phyloP scores from a whole-genome alignment of 2,888 invertebrate species.

The Macrophya annulata region DNA sequence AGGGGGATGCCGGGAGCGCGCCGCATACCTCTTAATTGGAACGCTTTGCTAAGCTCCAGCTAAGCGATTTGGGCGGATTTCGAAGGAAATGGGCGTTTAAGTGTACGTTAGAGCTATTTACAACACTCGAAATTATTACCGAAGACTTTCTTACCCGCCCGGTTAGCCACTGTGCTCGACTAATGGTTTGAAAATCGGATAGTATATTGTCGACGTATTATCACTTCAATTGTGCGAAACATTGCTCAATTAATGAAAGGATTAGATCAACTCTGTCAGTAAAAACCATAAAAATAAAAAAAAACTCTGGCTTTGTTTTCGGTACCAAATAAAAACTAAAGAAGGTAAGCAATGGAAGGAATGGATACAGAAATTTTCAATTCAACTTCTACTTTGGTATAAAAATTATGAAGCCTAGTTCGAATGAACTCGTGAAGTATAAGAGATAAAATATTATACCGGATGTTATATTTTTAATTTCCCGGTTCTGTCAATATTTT shows the following conservation, averaged over 20 bases:
- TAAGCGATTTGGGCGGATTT: slow-evolving; percentile 78
- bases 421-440: not conserved
- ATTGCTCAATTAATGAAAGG: slow-evolving; percentile 7
- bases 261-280: not conserved
- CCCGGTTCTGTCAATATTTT: not conserved
- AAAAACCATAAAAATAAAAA: not conserved
- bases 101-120: slow-evolving; percentile 71
- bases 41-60: slow-evolving; percentile 68
- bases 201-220: slow-evolving; percentile 19
- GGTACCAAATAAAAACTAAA: too few species aligned
- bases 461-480: slow-evolving; percentile 38
- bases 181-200: slow-evolving; percentile 11
- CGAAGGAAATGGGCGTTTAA: slow-evolving; percentile 78
- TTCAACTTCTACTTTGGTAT: not conserved
- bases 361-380: too few species aligned
- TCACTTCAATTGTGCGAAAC: slow-evolving; percentile 43
- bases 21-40: slow-evolving; percentile 80
- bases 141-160: slow-evolving; percentile 45
- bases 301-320: not conserved
- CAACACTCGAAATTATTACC: slow-evolving; percentile 62
- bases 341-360: too few species aligned
- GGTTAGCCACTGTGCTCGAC: slow-evolving; percentile 42
- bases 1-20: slow-evolving; percentile 72
- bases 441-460: slow-evolving; percentile 7
- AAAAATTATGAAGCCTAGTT: not conserved